Conservation (phyloP, 37 sponge, comb jelly and placozoan species). For the Chondrilla cf. caribensis region DNA sequence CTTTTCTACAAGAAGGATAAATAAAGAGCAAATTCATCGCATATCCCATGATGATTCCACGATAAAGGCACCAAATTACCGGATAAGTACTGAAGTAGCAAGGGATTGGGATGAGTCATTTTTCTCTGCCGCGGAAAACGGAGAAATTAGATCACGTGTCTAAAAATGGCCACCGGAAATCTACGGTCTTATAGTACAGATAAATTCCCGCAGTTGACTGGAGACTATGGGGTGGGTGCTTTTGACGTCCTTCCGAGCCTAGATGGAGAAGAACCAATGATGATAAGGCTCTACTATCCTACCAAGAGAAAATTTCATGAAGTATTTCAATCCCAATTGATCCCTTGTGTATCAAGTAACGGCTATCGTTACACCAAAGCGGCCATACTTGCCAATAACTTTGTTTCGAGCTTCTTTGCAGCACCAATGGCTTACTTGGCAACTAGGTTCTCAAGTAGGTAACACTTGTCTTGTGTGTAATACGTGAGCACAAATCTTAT, state of each 20-base stretch:
- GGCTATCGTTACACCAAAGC: too few species aligned
- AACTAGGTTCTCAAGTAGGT: too few species aligned
- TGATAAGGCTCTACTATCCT: conserved; percentile 67
- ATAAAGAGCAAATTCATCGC: neutral
- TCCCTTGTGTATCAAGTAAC: neutral
- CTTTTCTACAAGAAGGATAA: conserved; percentile 17
- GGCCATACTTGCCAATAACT: too few species aligned
- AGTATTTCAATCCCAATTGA: neutral
- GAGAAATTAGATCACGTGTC: neutral
- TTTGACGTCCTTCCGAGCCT: neutral
- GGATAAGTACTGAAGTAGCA: too few species aligned
- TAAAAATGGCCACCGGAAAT: neutral
- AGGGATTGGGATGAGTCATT: too few species aligned
- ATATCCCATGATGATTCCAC: too few species aligned
- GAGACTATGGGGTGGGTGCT: neutral
- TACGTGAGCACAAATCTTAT: too few species aligned
- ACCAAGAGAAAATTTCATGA: conserved; percentile 1
- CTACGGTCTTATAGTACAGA: neutral
- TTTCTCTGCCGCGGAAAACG: too few species aligned
- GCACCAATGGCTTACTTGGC: too few species aligned
- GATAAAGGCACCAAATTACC: too few species aligned
- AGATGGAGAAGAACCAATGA: conserved; percentile 11
- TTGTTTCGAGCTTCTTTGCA: too few species aligned
- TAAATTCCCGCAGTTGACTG: neutral
- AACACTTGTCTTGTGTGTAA: too few species aligned